Base-by-base conservation (phyloP, 2,888 invertebrate species). In the Chrysodeixis includens region DNA sequence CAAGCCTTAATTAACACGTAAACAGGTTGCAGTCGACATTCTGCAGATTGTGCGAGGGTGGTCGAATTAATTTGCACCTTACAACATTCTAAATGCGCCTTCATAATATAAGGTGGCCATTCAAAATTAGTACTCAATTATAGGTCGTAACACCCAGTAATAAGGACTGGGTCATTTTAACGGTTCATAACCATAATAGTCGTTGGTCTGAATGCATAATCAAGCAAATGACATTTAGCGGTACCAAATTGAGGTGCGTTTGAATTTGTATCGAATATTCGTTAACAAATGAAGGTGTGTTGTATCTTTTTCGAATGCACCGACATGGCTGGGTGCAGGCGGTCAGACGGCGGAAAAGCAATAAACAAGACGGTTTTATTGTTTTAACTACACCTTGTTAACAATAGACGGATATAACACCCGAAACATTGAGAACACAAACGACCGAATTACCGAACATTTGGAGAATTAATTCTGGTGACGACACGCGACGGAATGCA, bases 321-420 rank as follows among this genome's bases (percentile, higher is more conserved):
- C 44, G 52, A 53, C 20, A 18, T 18, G 18, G 35, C 52, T 69
- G 76, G 54, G 65, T 52, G 54, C 49, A 64, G 18, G 62, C 18
- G 52, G 61, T 66, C 74, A 74, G 57, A 66, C 77, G 65, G 72
- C 75, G 79, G 78, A 79, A 80, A 76, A 81, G 73, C 77, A 86
- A 84, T 86, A 86, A 87, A 86, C 82, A 84, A 71, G 73, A 69
- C 76, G 66, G 65, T 60, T 80, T 79, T 78, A 83, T 81, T 73
- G 78, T 75, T 73, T 64, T 53, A 62, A 73, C 63, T 76, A 68
- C 80, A 79, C 69, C 72, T 56, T 71, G 64, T 66, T 81, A 83
- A 84, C 78, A 86, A 86, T 82, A 68, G 78, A 74, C 81, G 85
- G 87, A 83, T 82, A 81, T 77, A 68, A 22, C 52, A 44, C 51